Evolutionary conservation across 2,797 vertebrate species (phyloP).

Genomic region (Oryzias sinensis): DNA sequence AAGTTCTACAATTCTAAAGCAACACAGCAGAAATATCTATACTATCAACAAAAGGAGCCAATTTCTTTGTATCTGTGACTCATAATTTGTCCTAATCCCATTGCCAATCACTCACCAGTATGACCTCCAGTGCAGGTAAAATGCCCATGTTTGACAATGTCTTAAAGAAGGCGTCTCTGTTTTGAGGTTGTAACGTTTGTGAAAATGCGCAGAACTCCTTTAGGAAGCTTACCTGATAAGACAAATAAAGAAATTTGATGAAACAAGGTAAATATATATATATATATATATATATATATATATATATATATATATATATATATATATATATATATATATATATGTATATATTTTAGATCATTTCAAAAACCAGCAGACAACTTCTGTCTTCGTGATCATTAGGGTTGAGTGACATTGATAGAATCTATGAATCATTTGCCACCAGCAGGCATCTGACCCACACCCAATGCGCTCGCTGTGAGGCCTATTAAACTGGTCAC

Average conservation of each 20-base stretch:
- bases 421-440: conserved; percentile 70
- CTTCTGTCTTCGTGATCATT: conserved; percentile 33
- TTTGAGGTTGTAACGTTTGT: conserved; percentile 99
- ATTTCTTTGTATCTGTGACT: too few species aligned
- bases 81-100: too few species aligned
- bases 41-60: too few species aligned
- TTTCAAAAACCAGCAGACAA: conserved; percentile 30
- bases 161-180: conserved; percentile 99
- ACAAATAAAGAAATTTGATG: conserved; percentile 15
- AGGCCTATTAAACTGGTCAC: conserved; percentile 38
- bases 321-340: too few species aligned
- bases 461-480: conserved; percentile 50
- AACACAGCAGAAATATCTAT: too few species aligned
- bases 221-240: conserved; percentile 91
- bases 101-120: conserved; percentile 85
- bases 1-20: too few species aligned
- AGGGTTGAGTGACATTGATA: conserved; percentile 51
- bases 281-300: too few species aligned
- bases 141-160: conserved; percentile 99
- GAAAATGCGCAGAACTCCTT: conserved; percentile 99
- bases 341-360: too few species aligned
- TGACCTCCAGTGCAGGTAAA: conserved; percentile 96
- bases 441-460: conserved; percentile 61
- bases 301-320: too few species aligned
- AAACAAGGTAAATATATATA: conserved; percentile 5